phyloP scores from a whole-genome alignment of 2,113 vertebrate species.

The Lamprotornis superbus region DNA sequence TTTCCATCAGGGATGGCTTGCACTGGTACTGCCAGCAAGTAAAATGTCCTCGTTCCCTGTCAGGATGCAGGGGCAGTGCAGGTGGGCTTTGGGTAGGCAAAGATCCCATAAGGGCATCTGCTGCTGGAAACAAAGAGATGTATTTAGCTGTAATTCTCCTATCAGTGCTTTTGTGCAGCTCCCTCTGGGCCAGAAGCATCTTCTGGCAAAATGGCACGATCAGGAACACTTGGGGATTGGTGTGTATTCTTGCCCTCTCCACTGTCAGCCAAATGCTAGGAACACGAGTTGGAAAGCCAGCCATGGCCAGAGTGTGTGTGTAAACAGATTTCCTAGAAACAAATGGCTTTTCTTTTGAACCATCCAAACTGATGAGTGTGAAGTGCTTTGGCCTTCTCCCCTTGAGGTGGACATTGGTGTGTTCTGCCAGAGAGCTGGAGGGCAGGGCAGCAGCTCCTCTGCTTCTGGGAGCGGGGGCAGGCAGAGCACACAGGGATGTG shows the following conservation, averaged over 20 bases:
- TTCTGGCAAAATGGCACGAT: background rate
- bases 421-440: background rate
- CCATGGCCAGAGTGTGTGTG: background rate
- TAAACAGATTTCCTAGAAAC: background rate
- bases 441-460: background rate
- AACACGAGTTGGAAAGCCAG: background rate
- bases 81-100: background rate
- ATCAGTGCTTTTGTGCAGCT: background rate
- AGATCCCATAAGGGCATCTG: background rate
- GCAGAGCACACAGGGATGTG: background rate
- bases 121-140: background rate
- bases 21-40: background rate
- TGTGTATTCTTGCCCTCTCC: background rate
- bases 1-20: background rate
- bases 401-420: background rate
- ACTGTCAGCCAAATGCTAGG: background rate
- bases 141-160: background rate
- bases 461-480: background rate
- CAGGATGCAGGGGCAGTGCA: background rate
- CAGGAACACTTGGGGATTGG: background rate
- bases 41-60: background rate
- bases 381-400: background rate
- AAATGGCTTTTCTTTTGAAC: background rate
- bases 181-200: background rate
- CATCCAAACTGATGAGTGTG: rapidly evolving